A percentile compares a stretch with the other conserved stretches of the same genome.
phyloP scores from a whole-genome alignment of 1,140 invertebrate species.

The Pseudachorutes palmiensis region DNA sequence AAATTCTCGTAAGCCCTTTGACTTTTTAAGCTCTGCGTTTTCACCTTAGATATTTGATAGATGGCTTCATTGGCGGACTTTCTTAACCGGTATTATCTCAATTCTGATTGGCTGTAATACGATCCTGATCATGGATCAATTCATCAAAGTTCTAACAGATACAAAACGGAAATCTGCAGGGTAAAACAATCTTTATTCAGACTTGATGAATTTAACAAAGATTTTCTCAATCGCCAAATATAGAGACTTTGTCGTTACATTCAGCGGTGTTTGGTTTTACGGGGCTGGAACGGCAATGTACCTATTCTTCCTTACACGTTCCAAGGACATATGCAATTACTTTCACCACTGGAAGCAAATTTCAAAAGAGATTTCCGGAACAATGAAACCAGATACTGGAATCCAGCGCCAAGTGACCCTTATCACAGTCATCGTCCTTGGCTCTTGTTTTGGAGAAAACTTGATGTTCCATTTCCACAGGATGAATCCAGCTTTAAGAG shows the following conservation, averaged over 20 bases:
- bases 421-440: slow-evolving; percentile 20
- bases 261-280: slow-evolving; percentile 32
- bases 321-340: slow-evolving; percentile 14
- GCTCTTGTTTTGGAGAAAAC: slow-evolving; percentile 26
- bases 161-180: slow-evolving; percentile 14
- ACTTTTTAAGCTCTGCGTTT: neutral
- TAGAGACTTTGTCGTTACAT: slow-evolving; percentile 18
- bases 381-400: slow-evolving; percentile 9
- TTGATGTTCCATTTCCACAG: slow-evolving; percentile 28
- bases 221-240: neutral
- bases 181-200: slow-evolving; percentile 2
- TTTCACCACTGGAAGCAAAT: slow-evolving; percentile 20
- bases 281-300: slow-evolving; percentile 23
- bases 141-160: slow-evolving; percentile 7
- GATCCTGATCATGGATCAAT: slow-evolving; percentile 22
- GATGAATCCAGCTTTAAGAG: slow-evolving; percentile 11
- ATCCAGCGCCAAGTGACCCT: slow-evolving; percentile 21
- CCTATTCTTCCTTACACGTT: slow-evolving; percentile 25
- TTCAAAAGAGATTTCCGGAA: slow-evolving; percentile 9
- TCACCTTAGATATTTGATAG: slow-evolving; percentile 11
- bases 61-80: slow-evolving; percentile 24
- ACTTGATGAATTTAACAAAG: too few species aligned
- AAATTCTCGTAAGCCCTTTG: slow-evolving; percentile 14
- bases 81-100: slow-evolving; percentile 15
- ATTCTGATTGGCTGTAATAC: slow-evolving; percentile 18